Base-by-base conservation (phyloP, 2,888 invertebrate species). In the Vesta saturnalis region DNA sequence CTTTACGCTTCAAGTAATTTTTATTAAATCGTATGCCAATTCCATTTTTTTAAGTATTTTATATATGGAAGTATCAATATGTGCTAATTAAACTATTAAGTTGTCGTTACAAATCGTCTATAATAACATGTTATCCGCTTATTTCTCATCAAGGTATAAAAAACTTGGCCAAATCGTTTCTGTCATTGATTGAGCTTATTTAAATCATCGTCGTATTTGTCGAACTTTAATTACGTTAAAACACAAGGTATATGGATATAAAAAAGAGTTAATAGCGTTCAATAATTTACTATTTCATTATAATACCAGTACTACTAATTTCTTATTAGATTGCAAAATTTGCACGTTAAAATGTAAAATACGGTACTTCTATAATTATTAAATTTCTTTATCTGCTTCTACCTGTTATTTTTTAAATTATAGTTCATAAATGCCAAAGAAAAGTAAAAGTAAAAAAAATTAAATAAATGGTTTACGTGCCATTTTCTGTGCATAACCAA, bases 31-130 rank as follows among this genome's bases (percentile, higher is more conserved):
- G n/a, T n/a, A n/a, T n/a, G n/a, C n/a, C 77, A 77, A 76, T 77
- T 73, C 76, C 76, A 77, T 72, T 74, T 77, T 74, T 77, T 72
- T 73, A 67, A 74, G 70, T 73, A 73, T 73, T 72, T 72, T 70
- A 72, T 77, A 74, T 76, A 75, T 76, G 76, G 10, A 14, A 75
- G 77, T 77, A 73, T 68, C 79, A 74, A 80, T 78, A 73, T 79
- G 78, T 79, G 80, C 79, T 80, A 81, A 82, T 81, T 82, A 82
- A 81, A 80, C 78, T 74, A 81, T 82, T 82, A 82, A 79, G 78
- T 77, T 81, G 81, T 81, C 81, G 77, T 78, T 80, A 78, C 77
- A 80, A 80, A 81, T 81, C 77, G 78, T 76, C 73, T 60, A 76
- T 81, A 81, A 81, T 82, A 77, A 81, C 79, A 80, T 79, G 77